phyloP scores from a whole-genome alignment of 30 jellyfish, hydroid and myxozoan genomes.

The Euphysa ruthae region DNA sequence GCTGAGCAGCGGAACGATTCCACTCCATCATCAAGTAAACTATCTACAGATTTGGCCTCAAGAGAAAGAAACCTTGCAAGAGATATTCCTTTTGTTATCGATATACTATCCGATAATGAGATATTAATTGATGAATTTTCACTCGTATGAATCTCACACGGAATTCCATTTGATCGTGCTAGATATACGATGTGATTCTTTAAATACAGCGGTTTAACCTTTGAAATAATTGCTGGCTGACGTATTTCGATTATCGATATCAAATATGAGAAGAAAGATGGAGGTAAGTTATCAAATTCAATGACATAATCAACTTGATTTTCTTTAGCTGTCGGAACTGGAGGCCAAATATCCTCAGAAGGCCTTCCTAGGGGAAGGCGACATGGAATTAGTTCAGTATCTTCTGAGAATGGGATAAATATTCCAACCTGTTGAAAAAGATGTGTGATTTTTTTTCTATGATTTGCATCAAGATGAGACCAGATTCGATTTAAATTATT shows the following conservation, averaged over 20 bases:
- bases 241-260: conserved; percentile 17
- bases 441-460: neutral
- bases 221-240: neutral
- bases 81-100: conserved; percentile 9
- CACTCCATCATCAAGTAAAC: conserved; percentile 11
- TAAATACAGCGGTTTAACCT: conserved; percentile 13
- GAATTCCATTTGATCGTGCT: conserved; percentile 19
- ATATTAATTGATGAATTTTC: neutral
- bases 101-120: neutral
- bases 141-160: conserved; percentile 35
- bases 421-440: conserved; percentile 35
- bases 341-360: conserved; percentile 41
- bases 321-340: conserved; percentile 11
- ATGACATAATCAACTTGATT: conserved; percentile 27
- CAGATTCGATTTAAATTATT: neutral
- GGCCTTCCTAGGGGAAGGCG: conserved; percentile 37
- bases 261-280: conserved; percentile 24
- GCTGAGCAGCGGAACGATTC: neutral
- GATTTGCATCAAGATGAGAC: conserved; percentile 6
- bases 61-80: conserved; percentile 20
- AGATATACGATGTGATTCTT: conserved; percentile 37
- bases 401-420: conserved; percentile 12
- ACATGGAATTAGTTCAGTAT: conserved; percentile 29
- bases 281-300: conserved; percentile 27
- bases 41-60: conserved; percentile 16